phyloP scores from a whole-genome alignment of 2,113 vertebrate genomes.

The Mirza zaza region DNA sequence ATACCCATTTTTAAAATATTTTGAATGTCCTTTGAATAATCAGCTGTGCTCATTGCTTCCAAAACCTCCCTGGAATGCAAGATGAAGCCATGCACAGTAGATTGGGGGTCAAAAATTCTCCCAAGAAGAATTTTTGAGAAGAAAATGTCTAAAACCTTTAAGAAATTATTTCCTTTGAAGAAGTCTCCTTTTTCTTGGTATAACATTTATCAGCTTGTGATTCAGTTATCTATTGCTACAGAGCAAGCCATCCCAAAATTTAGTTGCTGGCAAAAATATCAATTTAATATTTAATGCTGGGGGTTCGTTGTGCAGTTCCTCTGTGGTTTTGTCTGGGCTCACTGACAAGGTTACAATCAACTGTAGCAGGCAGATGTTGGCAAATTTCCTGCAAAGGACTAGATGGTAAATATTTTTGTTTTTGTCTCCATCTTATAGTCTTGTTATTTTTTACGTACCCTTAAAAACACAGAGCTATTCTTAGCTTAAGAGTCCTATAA shows the following conservation, averaged over 20 bases:
- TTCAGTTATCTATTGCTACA: not conserved
- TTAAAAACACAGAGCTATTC: not conserved
- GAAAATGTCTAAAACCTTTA: not conserved
- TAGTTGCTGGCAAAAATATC: not conserved
- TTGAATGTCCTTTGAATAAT: not conserved
- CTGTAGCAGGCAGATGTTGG: not conserved
- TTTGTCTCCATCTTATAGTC: not conserved
- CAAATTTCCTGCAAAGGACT: not conserved
- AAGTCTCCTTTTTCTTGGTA: not conserved
- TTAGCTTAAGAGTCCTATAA: not conserved
- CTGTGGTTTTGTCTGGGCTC: not conserved
- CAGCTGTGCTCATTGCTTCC: not conserved
- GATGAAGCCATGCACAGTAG: not conserved
- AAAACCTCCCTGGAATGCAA: not conserved
- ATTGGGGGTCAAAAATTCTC: not conserved
- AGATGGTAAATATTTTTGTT: not conserved
- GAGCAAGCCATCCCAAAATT: not conserved
- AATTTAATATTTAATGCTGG: not conserved
- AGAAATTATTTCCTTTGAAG: not conserved
- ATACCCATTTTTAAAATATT: slow-evolving; percentile 33
- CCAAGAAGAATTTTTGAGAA: not conserved
- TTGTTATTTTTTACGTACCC: not conserved
- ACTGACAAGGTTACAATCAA: not conserved
- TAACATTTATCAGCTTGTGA: not conserved
- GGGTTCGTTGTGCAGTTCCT: not conserved